A percentile compares a stretch with the other conserved stretches of the same genome.
phyloP scores from a whole-genome alignment of 1,140 invertebrate species.

The Popillia japonica region DNA sequence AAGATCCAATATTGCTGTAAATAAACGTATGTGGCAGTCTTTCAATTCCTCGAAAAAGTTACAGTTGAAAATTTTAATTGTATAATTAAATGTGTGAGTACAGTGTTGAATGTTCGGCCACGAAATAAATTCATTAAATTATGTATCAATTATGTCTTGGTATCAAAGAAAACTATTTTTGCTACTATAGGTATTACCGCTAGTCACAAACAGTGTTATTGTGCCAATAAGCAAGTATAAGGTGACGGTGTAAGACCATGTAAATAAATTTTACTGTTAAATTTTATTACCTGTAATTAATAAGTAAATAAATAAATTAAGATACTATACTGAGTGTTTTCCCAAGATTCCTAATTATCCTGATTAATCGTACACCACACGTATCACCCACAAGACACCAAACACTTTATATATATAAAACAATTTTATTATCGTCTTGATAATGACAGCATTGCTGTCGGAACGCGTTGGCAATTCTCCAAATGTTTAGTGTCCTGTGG shows the following conservation, averaged over 20 bases:
- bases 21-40: neutral
- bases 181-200: slow-evolving; percentile 32
- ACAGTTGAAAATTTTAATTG: neutral
- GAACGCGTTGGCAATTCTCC: too few species aligned
- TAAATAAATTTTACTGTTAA: slow-evolving; percentile 38
- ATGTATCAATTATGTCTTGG: too few species aligned
- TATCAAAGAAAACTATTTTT: slow-evolving; percentile 14
- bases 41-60: neutral
- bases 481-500: too few species aligned
- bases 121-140: too few species aligned
- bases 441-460: too few species aligned
- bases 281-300: slow-evolving; percentile 34
- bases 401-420: too few species aligned
- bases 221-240: slow-evolving; percentile 39
- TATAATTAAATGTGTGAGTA: neutral
- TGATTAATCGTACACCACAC: too few species aligned
- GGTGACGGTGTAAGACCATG: slow-evolving; percentile 38
- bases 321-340: neutral
- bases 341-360: too few species aligned
- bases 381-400: too few species aligned
- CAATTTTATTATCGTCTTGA: too few species aligned
- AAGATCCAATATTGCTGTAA: neutral
- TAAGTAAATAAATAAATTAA: slow-evolving; percentile 19
- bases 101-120: neutral
- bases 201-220: slow-evolving; percentile 36